phyloP scores from a whole-genome alignment of 1,140 invertebrate species.

The Matsumurasca onukii region DNA sequence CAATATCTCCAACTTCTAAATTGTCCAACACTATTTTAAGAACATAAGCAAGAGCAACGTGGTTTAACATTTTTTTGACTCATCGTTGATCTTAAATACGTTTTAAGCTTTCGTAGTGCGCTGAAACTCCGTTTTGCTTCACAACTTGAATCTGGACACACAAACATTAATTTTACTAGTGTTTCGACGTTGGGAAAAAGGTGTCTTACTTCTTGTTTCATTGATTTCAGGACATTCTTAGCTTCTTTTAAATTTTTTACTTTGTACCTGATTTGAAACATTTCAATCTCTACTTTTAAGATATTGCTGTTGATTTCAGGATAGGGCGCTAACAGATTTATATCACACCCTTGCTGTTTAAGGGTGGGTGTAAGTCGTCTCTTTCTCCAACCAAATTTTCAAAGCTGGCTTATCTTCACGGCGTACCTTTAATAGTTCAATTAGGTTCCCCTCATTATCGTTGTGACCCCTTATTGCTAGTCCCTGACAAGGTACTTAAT shows the following conservation, averaged over 20 bases:
- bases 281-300: not conserved
- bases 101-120: not conserved
- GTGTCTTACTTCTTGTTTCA: not conserved
- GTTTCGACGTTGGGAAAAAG: not conserved
- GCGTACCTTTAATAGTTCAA: not conserved
- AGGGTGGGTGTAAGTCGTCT: not conserved
- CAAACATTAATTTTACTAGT: not conserved
- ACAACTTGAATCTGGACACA: not conserved
- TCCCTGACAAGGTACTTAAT: not conserved
- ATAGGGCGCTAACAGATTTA: not conserved
- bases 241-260: not conserved
- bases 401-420: not conserved
- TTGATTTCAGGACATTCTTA: not conserved
- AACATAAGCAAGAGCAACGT: not conserved
- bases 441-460: not conserved
- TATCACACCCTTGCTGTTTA: not conserved
- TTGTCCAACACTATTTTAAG: not conserved
- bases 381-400: conserved; percentile 1
- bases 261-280: not conserved
- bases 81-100: not conserved
- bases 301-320: not conserved
- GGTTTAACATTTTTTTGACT: not conserved
- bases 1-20: not conserved
- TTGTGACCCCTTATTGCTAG: not conserved
- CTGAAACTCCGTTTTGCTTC: not conserved